Evolutionary conservation across 2,888 invertebrate species (phyloP).

Genomic region (Doris montereyensis): DNA sequence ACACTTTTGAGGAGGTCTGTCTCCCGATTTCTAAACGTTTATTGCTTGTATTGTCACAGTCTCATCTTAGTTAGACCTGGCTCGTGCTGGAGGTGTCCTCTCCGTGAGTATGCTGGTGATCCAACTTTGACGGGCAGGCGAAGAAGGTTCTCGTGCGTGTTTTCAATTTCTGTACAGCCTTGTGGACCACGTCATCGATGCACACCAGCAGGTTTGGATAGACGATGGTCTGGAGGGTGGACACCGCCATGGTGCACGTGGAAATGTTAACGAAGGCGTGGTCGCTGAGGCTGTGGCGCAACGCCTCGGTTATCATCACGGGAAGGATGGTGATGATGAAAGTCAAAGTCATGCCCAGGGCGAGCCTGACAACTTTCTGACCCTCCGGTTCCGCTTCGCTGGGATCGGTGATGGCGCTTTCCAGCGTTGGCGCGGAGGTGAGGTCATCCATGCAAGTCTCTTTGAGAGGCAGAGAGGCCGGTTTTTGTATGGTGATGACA

Average conservation of each 20-base stretch:
- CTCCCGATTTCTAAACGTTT: too few species aligned
- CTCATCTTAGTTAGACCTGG: too few species aligned
- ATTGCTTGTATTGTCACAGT: too few species aligned
- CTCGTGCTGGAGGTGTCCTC: constrained; percentile 47
- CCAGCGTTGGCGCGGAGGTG: constrained; percentile 25
- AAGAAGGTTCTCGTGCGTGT: not conserved
- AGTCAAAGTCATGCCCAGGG: constrained; percentile 53
- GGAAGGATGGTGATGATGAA: constrained; percentile 60
- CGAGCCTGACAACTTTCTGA: constrained; percentile 52
- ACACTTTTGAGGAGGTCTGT: too few species aligned
- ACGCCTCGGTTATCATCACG: constrained; percentile 57
- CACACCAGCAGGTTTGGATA: constrained; percentile 63
- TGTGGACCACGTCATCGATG: constrained; percentile 56
- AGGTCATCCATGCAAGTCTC: constrained; percentile 23
- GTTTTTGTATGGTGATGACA: constrained; percentile 4
- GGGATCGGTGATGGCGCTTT: constrained; percentile 25
- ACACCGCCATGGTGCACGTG: constrained; percentile 59
- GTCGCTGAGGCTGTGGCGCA: constrained; percentile 49
- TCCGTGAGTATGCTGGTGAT: not conserved
- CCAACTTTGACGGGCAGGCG: too few species aligned
- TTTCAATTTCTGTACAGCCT: constrained; percentile 50
- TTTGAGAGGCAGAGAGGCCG: constrained; percentile 30
- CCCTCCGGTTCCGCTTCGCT: constrained; percentile 33
- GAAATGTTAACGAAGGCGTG: constrained; percentile 57
- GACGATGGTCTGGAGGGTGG: constrained; percentile 61